Evolutionary conservation across 2,797 vertebrate genomes (phyloP).

Genomic region (Steatocranus sp.): DNA sequence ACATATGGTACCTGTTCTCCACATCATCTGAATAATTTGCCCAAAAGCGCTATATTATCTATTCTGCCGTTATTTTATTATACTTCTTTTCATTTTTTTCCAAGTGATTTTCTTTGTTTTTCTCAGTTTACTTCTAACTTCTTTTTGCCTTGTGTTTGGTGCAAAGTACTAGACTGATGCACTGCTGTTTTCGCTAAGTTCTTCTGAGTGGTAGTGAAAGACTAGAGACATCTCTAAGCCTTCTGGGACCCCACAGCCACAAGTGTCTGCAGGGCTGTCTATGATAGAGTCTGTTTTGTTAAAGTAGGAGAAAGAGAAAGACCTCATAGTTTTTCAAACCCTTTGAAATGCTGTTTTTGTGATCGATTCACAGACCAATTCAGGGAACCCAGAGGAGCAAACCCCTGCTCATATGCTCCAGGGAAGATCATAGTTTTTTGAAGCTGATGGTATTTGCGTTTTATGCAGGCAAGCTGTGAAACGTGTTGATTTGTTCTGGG

Average conservation of each 20-base stretch:
- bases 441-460: constrained; percentile 57
- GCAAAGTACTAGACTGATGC: background rate
- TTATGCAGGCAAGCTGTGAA: constrained; percentile 54
- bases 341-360: constrained; percentile 68
- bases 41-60: background rate
- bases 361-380: constrained; percentile 65
- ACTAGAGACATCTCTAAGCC: constrained; percentile 45
- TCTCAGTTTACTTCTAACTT: constrained; percentile 18
- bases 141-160: background rate
- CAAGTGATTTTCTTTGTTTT: background rate
- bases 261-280: constrained; percentile 68
- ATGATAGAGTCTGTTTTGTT: constrained; percentile 54
- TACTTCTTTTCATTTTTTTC: background rate
- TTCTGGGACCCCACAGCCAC: constrained; percentile 47
- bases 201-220: constrained; percentile 32
- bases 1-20: constrained; percentile 40
- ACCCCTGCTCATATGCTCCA: constrained; percentile 56
- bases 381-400: constrained; percentile 52
- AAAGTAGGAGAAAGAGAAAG: constrained; percentile 46
- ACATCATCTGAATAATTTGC: constrained; percentile 5
- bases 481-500: constrained; percentile 60
- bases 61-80: background rate
- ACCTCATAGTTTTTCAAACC: constrained; percentile 49
- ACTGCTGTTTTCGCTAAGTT: constrained; percentile 29
- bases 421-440: constrained; percentile 60